Evolutionary conservation across 30 jellyfish, hydroid and myxozoan species (phyloP).

Genomic region (Nemopilema nomurai): DNA sequence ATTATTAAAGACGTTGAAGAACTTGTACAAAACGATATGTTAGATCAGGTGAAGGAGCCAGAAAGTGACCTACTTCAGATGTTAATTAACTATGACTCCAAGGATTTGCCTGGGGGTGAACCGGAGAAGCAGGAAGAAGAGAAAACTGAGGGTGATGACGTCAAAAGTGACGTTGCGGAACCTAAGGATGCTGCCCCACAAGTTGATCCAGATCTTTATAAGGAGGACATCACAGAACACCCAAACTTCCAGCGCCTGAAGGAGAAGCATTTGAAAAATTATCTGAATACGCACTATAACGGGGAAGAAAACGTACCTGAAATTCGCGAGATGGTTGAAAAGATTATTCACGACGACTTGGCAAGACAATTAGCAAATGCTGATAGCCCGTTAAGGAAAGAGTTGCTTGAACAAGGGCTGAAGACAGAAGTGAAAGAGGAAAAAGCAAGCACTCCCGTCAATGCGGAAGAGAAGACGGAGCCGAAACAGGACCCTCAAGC

Average conservation of each 20-base stretch:
- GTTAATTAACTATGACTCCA: conserved; percentile 41
- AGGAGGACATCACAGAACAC: conserved; percentile 23
- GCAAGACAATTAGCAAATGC: conserved; percentile 20
- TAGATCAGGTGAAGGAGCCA: conserved; percentile 54
- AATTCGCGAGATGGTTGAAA: conserved; percentile 35
- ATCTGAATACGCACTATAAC: conserved; percentile 27
- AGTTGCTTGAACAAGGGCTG: conserved; percentile 5
- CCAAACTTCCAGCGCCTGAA: conserved; percentile 47
- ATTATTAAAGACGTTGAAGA: conserved; percentile 41
- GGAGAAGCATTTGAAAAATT: conserved; percentile 22
- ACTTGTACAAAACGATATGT: conserved; percentile 44
- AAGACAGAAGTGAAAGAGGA: not conserved
- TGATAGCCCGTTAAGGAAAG: conserved; percentile 20
- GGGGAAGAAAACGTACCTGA: conserved; percentile 37
- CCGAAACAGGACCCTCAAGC: conserved; percentile 2
- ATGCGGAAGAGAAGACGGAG: not conserved
- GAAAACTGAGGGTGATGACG: not conserved
- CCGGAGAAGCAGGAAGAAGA: conserved; percentile 1
- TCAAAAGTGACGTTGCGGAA: not conserved
- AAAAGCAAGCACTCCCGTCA: not conserved
- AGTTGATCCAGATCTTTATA: not conserved
- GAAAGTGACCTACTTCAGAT: conserved; percentile 43
- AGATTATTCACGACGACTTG: conserved; percentile 38
- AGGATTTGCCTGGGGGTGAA: conserved; percentile 54
- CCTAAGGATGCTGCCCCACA: not conserved